These are phyloP conservation scores for Diadegma fenestrale DNA, from an alignment of 2,888 invertebrate genomes.

Conservation along the genomic window DNA sequence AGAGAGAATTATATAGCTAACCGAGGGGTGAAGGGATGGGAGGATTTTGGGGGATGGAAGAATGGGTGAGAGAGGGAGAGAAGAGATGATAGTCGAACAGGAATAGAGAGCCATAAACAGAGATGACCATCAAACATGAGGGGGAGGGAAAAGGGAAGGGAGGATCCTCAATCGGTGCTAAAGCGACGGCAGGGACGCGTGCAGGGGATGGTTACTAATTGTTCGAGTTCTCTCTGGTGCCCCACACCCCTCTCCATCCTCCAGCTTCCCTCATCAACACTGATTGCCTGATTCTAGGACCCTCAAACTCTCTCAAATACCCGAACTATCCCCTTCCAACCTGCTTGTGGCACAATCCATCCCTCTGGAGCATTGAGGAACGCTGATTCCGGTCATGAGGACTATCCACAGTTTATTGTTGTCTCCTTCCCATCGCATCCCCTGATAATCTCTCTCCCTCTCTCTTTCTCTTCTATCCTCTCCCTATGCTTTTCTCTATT, in stretches of 20 bases:
- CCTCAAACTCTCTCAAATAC: conserved; percentile 77
- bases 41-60: conserved; percentile 9
- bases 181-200: conserved; percentile 52
- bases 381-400: conserved; percentile 71
- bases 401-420: conserved; percentile 72
- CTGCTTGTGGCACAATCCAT: conserved; percentile 60
- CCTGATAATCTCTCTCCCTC: conserved; percentile 42
- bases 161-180: conserved; percentile 63
- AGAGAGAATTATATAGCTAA: conserved; percentile 62
- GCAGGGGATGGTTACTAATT: conserved; percentile 81
- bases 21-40: conserved; percentile 9
- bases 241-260: conserved; percentile 71
- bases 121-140: conserved; percentile 42
- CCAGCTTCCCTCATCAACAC: conserved; percentile 82
- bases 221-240: conserved; percentile 79
- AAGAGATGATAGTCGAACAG: conserved; percentile 39
- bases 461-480: background rate
- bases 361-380: conserved; percentile 69
- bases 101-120: conserved; percentile 46
- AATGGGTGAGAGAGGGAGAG: conserved; percentile 38
- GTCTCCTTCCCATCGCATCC: conserved; percentile 54
- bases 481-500: conserved; percentile 12
- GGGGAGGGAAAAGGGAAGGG: conserved; percentile 63
- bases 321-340: conserved; percentile 40
- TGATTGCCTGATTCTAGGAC: conserved; percentile 85